Conservation (phyloP, 2,888 invertebrate genomes). For the Harpalus rubripes region DNA sequence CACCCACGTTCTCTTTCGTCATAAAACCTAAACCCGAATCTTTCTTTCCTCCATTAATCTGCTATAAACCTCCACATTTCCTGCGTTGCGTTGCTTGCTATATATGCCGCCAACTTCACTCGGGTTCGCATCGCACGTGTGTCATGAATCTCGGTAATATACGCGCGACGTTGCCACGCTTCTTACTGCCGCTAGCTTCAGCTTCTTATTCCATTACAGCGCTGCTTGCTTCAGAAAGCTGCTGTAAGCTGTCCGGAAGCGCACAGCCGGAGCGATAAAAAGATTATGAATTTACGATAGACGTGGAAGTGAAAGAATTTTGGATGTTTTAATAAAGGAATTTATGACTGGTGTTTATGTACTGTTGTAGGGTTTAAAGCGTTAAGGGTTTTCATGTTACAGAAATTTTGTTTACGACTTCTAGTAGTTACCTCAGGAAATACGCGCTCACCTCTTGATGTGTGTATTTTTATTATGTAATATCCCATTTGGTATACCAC, state of each 20-base stretch:
- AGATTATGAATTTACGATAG: conserved; percentile 49
- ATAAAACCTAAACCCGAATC: conserved; percentile 12
- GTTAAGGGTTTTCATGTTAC: neutral
- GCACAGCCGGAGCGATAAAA: conserved; percentile 27
- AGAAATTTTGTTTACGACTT: neutral
- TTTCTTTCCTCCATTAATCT: conserved; percentile 16
- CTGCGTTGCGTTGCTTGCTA: neutral
- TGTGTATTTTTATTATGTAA: neutral
- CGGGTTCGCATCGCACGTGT: conserved; percentile 19
- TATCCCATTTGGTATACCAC: no score
- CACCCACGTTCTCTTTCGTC: neutral
- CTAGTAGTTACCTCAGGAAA: neutral
- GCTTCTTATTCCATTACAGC: conserved; percentile 42
- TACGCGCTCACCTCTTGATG: neutral
- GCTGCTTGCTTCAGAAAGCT: conserved; percentile 7
- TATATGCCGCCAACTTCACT: neutral
- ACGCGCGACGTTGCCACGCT: conserved; percentile 40
- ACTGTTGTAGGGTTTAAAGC: neutral
- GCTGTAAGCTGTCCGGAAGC: conserved; percentile 31
- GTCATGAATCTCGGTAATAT: conserved; percentile 46
- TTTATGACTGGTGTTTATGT: conserved; percentile 17
- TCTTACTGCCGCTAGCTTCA: neutral
- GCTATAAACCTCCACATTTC: conserved; percentile 25
- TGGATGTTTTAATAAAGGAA: conserved; percentile 37
- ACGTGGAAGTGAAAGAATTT: conserved; percentile 29